A percentile compares a stretch with the other conserved stretches of the same genome.
Conservation (phyloP, 2,797 vertebrate genomes). For the Sylvia borin region DNA sequence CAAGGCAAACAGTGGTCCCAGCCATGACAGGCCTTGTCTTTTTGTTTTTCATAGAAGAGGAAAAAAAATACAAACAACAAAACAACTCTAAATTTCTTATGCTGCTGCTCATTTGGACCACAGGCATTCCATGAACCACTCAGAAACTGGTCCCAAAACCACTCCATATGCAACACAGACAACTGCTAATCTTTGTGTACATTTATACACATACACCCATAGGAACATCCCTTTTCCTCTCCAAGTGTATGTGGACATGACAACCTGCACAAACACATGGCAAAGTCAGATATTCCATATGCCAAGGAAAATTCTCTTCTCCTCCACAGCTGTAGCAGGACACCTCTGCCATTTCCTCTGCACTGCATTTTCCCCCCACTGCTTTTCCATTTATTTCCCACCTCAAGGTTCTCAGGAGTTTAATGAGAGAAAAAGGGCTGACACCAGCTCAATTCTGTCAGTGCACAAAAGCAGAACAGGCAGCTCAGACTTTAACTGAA, state of each 20-base stretch:
- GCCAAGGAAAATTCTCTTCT: neutral
- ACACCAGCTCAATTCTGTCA: neutral
- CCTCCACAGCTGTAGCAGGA: neutral
- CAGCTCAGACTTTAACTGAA: neutral
- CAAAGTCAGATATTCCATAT: neutral
- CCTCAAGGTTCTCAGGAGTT: neutral
- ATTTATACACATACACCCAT: neutral
- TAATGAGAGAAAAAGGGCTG: neutral
- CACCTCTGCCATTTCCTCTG: neutral
- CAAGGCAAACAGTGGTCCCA: neutral
- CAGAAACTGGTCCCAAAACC: neutral
- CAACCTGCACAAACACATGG: neutral
- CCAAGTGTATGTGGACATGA: neutral
- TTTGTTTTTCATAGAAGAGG: neutral
- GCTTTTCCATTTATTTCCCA: neutral
- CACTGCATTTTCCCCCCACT: neutral
- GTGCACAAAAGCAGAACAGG: neutral
- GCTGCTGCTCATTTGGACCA: neutral
- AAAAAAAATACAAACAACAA: neutral
- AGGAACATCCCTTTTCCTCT: neutral
- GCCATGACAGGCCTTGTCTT: neutral
- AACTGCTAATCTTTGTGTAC: neutral
- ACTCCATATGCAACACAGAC: neutral
- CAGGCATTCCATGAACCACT: neutral
- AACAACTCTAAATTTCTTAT: neutral